Base-by-base conservation (phyloP, 2,888 invertebrate genomes). In the Mesorhabditis belari region DNA sequence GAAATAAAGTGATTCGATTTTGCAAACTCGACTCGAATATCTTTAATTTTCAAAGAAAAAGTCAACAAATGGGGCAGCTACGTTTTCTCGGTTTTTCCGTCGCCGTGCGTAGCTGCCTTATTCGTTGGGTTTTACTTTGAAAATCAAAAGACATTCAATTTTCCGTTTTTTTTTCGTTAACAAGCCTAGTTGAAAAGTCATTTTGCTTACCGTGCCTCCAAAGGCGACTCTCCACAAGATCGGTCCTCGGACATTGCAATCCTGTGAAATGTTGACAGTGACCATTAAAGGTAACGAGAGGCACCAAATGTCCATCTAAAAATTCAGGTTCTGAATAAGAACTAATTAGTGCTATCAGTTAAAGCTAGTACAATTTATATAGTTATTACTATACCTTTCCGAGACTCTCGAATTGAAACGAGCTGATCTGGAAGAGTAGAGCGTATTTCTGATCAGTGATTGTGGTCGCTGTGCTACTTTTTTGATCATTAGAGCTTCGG, bases 161-260 rank as follows among this genome's bases (percentile, higher is more conserved):
- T n/a, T n/a, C n/a, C n/a, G n/a, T n/a, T n/a, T n/a, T n/a, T n/a
- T n/a, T n/a, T n/a, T n/a, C n/a, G n/a, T n/a, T n/a, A n/a, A n/a
- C n/a, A n/a, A n/a, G n/a, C n/a, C n/a, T n/a, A n/a, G n/a, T n/a
- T n/a, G n/a, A n/a, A n/a, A n/a, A n/a, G n/a, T n/a, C n/a, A n/a
- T n/a, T n/a, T n/a, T n/a, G n/a, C n/a, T n/a, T 70, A 85, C 85
- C 1, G 92, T 89, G 71, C 93, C 92, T 23, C 94, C 91, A 84
- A 98, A 98, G 0, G 96, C 96, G 84, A 98, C 95, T 83, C 98
- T 96, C 98, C 98, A 98, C 0, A 96, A n/a, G 21, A 96, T 93
- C 0, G 96, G 96, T 0, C 96, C 96, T 90, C 93, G 92, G 5
- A 96, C 96, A 82, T 96, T 94, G 4, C 96, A 94, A 83, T 98